Conservation (phyloP, 2,888 invertebrate genomes). For the Embidobia sp. region DNA sequence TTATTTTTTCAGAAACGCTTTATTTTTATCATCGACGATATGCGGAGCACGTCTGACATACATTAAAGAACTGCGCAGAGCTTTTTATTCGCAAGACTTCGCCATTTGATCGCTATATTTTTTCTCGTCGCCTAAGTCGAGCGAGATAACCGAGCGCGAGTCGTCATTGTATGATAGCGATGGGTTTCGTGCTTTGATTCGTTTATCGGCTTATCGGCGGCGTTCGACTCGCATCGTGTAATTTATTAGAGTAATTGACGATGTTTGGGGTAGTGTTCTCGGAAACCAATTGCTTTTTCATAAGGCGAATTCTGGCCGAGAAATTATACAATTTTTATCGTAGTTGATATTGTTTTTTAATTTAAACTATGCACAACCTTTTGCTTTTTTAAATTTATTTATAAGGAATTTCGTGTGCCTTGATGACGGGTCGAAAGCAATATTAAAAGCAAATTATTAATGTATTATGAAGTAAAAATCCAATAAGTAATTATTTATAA, state of each 20-base stretch:
- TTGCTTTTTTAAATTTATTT: too few relatives aligned
- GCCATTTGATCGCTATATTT: too few relatives aligned
- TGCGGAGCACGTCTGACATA: slow-evolving; percentile 28
- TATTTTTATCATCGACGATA: slow-evolving; percentile 13
- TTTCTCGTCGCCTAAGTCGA: background rate
- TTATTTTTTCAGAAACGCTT: slow-evolving; percentile 8
- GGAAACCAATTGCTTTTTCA: slow-evolving; percentile 2
- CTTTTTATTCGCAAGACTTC: slow-evolving; percentile 14
- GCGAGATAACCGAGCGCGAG: background rate
- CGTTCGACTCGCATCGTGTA: slow-evolving; percentile 17
- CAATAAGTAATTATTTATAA: too few relatives aligned
- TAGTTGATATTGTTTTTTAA: background rate
- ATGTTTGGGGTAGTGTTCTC: slow-evolving; percentile 10
- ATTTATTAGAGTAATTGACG: slow-evolving; percentile 42
- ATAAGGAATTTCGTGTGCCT: too few relatives aligned
- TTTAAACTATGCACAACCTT: too few relatives aligned
- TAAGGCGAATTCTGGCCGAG: slow-evolving; percentile 8
- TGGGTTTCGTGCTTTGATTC: slow-evolving; percentile 21
- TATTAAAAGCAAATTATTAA: too few relatives aligned
- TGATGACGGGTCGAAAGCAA: too few relatives aligned
- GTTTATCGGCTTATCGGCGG: slow-evolving; percentile 16
- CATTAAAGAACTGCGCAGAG: background rate
- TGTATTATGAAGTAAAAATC: too few relatives aligned
- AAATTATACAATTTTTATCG: slow-evolving; percentile 25
- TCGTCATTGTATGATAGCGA: slow-evolving; percentile 17